Evolutionary conservation across 1,140 invertebrate genomes (phyloP).

Genomic region (Capitella teleta): DNA sequence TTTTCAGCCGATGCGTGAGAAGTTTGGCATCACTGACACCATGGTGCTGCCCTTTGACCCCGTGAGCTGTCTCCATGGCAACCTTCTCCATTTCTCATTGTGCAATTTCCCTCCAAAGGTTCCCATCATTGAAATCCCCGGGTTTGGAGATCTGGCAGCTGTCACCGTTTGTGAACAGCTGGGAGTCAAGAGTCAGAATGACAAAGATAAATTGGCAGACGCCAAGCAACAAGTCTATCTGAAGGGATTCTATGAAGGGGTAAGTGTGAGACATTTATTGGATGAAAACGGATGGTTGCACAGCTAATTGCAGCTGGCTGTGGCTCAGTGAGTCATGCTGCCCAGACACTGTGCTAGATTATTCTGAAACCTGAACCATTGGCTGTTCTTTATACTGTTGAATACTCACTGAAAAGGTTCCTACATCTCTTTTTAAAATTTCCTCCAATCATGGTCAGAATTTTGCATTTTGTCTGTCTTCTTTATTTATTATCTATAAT

Average conservation of each 20-base stretch:
- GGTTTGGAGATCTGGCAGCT: slow-evolving; percentile 74
- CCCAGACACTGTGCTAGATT: background rate
- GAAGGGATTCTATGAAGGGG: slow-evolving; percentile 91
- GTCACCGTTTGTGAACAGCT: slow-evolving; percentile 73
- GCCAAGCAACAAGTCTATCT: slow-evolving; percentile 92
- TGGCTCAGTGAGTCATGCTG: background rate
- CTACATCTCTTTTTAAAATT: background rate
- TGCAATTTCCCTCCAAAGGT: slow-evolving; percentile 46
- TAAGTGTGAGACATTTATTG: slow-evolving; percentile 21
- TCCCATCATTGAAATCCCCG: slow-evolving; percentile 85
- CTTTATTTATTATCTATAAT: no score
- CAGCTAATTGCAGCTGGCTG: background rate
- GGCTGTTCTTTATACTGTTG: background rate
- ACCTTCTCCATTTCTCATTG: background rate
- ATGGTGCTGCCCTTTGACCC: slow-evolving; percentile 80
- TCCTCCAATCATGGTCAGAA: no score
- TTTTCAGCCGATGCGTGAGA: slow-evolving; percentile 68
- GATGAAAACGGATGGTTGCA: background rate
- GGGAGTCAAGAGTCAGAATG: slow-evolving; percentile 96
- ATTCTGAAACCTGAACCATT: background rate
- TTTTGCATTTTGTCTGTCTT: no score
- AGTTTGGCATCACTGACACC: slow-evolving; percentile 82
- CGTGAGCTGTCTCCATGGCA: slow-evolving; percentile 41
- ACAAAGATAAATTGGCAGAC: slow-evolving; percentile 80
- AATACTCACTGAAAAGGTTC: background rate